These are phyloP conservation scores for Distichodus sexfasciatus DNA, from an alignment of 2,797 vertebrate species.

Conservation along the genomic window DNA sequence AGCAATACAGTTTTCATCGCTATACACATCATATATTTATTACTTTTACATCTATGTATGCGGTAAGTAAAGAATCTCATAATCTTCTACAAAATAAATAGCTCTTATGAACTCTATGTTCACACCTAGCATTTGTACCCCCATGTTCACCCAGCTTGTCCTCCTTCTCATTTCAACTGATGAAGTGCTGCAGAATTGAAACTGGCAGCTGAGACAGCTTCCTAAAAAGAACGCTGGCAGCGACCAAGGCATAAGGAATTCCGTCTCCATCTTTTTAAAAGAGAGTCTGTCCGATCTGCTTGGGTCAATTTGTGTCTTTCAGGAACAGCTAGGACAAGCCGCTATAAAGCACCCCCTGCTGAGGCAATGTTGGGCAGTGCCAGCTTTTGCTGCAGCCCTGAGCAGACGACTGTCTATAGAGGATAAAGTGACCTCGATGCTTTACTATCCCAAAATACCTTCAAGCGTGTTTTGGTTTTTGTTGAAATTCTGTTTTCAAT, in stretches of 20 bases:
- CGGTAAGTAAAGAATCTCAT: no score
- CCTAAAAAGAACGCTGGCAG: constrained; percentile 2
- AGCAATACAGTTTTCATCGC: no score
- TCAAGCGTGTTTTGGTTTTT: not conserved
- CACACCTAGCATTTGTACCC: not conserved
- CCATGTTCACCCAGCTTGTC: not conserved
- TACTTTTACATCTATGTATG: no score
- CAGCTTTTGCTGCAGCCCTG: not conserved
- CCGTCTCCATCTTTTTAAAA: not conserved
- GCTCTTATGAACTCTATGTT: no score
- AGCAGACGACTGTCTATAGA: not conserved
- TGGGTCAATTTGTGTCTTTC: constrained; percentile 11
- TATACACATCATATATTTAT: no score
- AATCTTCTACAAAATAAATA: no score
- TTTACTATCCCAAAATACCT: not conserved
- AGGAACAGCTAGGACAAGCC: constrained; percentile 6
- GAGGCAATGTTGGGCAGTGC: constrained; percentile 1
- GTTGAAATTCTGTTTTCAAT: not conserved
- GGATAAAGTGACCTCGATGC: not conserved
- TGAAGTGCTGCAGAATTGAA: constrained; percentile 5
- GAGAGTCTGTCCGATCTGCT: constrained; percentile 6
- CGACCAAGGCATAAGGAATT: not conserved
- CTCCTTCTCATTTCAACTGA: not conserved
- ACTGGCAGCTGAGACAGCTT: constrained; percentile 22
- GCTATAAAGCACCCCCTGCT: constrained; percentile 6